Conservation (phyloP, 92 coral and sea anemone species). For the Pocillopora meandrina region DNA sequence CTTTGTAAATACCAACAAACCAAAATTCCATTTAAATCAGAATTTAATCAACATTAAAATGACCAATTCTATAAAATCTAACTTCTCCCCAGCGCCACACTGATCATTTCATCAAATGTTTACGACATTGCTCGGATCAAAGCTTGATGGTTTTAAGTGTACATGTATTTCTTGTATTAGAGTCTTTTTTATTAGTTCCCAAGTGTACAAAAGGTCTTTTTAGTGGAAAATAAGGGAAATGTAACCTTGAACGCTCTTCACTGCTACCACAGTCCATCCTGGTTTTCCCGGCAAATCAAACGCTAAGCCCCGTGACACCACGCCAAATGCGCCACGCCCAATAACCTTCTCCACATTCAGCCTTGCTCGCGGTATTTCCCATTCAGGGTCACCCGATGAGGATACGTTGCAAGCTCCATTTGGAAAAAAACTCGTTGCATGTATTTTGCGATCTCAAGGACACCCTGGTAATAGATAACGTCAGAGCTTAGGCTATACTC, state of each 20-base stretch:
- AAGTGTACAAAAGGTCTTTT: too few species aligned
- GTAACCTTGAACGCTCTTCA: conserved; percentile 61
- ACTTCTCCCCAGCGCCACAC: too few species aligned
- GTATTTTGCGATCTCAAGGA: background rate
- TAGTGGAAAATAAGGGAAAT: background rate
- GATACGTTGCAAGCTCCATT: background rate
- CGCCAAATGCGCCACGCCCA: conserved; percentile 73
- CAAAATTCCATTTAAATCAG: background rate
- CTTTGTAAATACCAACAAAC: conserved; percentile 8
- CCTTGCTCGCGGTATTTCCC: conserved; percentile 62
- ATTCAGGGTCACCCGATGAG: conserved; percentile 42
- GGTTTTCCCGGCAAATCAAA: conserved; percentile 44
- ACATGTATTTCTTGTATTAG: too few species aligned
- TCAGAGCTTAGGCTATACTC: background rate
- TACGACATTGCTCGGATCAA: too few species aligned
- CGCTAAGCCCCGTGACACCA: conserved; percentile 63
- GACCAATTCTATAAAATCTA: too few species aligned
- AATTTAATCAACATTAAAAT: background rate
- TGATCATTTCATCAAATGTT: too few species aligned
- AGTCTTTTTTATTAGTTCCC: too few species aligned
- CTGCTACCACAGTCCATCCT: conserved; percentile 69
- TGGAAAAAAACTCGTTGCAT: background rate
- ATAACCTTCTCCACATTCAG: conserved; percentile 58
- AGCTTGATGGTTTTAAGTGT: too few species aligned
- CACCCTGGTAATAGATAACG: background rate